Conservation (phyloP, 2,888 invertebrate species). For the Aproaerema taeniolella region DNA sequence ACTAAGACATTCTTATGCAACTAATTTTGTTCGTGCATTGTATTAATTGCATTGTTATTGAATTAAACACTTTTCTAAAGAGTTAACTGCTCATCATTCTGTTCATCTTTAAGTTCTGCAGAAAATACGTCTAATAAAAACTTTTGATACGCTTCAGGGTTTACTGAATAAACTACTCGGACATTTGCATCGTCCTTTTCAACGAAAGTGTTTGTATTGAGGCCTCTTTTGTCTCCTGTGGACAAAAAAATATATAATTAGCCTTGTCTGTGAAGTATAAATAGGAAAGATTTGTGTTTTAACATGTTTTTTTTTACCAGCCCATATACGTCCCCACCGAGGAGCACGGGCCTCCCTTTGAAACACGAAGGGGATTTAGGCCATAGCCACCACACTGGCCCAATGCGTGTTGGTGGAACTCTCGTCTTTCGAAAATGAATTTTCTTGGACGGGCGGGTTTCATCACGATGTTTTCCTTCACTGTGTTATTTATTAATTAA, state of each 20-base stretch:
- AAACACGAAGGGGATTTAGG: no score
- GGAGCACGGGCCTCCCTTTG: no score
- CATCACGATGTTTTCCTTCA: no score
- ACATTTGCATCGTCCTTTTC: conserved; percentile 30
- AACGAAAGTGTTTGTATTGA: conserved; percentile 36
- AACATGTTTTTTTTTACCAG: no score
- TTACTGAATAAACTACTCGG: conserved; percentile 28
- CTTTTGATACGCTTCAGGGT: conserved; percentile 30
- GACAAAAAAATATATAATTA: conserved; percentile 12
- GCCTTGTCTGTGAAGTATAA: neutral
- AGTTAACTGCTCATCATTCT: no score
- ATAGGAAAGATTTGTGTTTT: neutral
- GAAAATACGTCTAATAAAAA: conserved; percentile 40
- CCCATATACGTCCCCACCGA: no score
- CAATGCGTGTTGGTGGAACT: no score
- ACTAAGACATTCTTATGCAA: neutral
- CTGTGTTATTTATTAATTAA: no score
- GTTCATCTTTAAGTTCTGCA: conserved; percentile 26
- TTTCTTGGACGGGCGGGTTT: no score
- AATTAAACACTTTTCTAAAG: neutral
- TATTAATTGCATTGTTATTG: neutral
- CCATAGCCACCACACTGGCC: no score
- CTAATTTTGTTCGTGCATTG: no score
- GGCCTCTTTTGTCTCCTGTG: conserved; percentile 36
- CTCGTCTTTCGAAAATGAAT: no score